Evolutionary conservation across 2,888 invertebrate species (phyloP).

Genomic region (Mythimna albipuncta): DNA sequence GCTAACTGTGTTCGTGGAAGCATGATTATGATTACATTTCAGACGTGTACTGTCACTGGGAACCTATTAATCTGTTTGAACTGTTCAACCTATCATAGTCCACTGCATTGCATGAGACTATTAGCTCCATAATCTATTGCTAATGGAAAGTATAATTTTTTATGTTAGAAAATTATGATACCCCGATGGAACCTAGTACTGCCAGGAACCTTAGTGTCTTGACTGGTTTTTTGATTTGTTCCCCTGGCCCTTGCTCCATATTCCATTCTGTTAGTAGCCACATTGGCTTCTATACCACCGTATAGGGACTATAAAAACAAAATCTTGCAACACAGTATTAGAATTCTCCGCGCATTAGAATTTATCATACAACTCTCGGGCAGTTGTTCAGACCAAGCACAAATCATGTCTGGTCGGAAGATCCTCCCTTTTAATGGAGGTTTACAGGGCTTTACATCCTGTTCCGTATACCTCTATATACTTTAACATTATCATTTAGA

Average conservation of each 20-base stretch:
- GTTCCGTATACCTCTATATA: too few relatives aligned
- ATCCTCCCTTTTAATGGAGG: too few relatives aligned
- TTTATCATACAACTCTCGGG: too few relatives aligned
- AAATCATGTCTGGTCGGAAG: too few relatives aligned
- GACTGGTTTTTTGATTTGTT: neutral
- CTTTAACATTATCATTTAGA: neutral
- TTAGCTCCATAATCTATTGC: neutral
- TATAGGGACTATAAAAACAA: too few relatives aligned
- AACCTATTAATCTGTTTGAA: constrained; percentile 20
- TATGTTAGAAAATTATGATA: neutral
- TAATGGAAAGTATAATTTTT: neutral
- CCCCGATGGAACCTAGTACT: neutral
- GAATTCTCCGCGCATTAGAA: too few relatives aligned
- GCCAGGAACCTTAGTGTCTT: too few relatives aligned
- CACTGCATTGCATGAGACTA: constrained; percentile 10
- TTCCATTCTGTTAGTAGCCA: neutral
- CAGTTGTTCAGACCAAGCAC: too few relatives aligned
- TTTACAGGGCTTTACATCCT: too few relatives aligned
- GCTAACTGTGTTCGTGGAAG: constrained; percentile 31
- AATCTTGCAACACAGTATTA: too few relatives aligned
- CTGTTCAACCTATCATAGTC: neutral
- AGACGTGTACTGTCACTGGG: constrained; percentile 13
- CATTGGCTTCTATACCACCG: too few relatives aligned
- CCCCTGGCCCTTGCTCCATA: neutral
- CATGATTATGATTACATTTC: constrained; percentile 39